These are phyloP conservation scores for Lithobius niger DNA, from an alignment of 1,140 invertebrate species.

Conservation along the genomic window DNA sequence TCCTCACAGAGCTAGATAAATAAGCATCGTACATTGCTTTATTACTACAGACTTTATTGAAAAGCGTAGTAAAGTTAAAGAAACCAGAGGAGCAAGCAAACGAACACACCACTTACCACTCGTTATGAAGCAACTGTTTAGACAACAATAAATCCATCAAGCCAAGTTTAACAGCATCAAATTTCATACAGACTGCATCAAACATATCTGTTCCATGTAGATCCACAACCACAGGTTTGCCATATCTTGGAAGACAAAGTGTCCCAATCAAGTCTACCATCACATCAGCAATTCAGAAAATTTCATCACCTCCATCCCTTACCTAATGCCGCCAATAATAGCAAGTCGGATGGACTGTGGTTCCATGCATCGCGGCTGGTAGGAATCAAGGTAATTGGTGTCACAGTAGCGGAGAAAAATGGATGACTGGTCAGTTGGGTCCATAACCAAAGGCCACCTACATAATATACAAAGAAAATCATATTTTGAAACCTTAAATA, in stretches of 20 bases:
- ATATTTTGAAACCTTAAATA: not conserved
- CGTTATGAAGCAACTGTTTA: not conserved
- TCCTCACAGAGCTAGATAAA: not conserved
- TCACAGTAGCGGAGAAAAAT: constrained; percentile 6
- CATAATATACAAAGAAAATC: not conserved
- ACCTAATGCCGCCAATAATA: constrained; percentile 2
- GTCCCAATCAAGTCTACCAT: no score
- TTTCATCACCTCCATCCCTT: no score
- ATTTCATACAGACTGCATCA: constrained; percentile 4
- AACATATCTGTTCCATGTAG: constrained; percentile 2
- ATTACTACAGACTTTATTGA: not conserved
- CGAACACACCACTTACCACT: not conserved
- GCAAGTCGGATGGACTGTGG: not conserved
- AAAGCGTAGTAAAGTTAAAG: not conserved
- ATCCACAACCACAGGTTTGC: constrained; percentile 2
- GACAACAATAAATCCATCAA: not conserved
- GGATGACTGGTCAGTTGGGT: not conserved
- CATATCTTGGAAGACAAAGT: not conserved
- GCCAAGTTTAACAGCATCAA: not conserved
- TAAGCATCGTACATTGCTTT: not conserved
- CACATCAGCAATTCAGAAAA: no score
- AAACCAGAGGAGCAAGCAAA: not conserved
- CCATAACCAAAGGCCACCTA: constrained; percentile 3
- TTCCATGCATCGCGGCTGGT: not conserved
- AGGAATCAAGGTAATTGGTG: constrained; percentile 1